Conservation (phyloP, 2,797 vertebrate species). For the Astyanax mexicanus region DNA sequence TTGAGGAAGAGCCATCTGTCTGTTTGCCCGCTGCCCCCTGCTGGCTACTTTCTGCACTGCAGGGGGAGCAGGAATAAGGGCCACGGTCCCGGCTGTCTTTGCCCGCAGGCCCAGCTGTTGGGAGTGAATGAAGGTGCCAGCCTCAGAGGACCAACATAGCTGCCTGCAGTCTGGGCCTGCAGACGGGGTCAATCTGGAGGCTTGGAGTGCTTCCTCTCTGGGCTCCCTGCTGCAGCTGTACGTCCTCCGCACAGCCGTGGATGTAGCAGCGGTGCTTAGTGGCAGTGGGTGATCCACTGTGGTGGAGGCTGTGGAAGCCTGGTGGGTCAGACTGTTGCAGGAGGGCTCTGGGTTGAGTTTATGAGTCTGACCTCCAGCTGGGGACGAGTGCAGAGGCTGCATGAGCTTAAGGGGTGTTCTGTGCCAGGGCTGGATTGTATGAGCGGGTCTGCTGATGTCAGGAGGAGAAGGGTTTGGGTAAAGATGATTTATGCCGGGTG, state of each 20-base stretch:
- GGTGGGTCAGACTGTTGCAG: neutral
- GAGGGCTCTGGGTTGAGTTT: neutral
- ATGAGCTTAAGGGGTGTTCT: neutral
- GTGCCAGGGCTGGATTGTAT: neutral
- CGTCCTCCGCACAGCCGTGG: neutral
- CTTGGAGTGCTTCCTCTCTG: neutral
- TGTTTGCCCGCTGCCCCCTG: slow-evolving; percentile 46
- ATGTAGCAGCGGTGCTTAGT: neutral
- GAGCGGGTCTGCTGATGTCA: neutral
- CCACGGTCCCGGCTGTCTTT: neutral
- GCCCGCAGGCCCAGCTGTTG: slow-evolving; percentile 1
- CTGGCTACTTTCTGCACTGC: slow-evolving; percentile 45
- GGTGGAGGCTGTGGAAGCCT: neutral
- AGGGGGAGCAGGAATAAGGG: slow-evolving; percentile 52
- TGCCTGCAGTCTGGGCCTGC: neutral
- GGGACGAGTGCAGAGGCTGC: neutral
- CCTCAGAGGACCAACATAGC: neutral
- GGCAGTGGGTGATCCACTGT: neutral
- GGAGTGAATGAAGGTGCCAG: neutral
- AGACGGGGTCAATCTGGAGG: slow-evolving; percentile 19
- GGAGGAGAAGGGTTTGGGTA: slow-evolving; percentile 28
- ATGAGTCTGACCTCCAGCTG: neutral
- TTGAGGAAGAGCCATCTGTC: slow-evolving; percentile 30
- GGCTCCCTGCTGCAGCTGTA: neutral
- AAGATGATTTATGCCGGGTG: neutral